Base-by-base conservation (phyloP, 1,140 invertebrate genomes). In the Drosophila nigrodunni region DNA sequence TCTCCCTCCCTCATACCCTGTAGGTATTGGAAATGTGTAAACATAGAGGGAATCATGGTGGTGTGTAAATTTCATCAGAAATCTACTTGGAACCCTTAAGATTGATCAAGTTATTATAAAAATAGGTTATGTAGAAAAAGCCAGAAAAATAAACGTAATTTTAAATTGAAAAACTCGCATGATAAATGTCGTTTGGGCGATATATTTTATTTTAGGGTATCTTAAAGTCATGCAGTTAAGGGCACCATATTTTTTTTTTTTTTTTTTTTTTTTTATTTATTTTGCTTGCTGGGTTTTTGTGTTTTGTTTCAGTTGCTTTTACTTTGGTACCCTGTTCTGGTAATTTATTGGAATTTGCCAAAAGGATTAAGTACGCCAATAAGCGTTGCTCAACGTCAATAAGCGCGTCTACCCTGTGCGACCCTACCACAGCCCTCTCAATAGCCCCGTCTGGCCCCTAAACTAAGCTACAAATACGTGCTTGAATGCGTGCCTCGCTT, bases 271-370 rank as follows among this genome's bases (percentile, higher is more conserved):
- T 30, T 8, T 58, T 74, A 30, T 59, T 75, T 44, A 49, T 58
- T 58, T 30, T 57, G 8, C 15, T 39, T 8, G 4, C 5, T 39
- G 35, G n/a, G 50, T 55, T 43, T 55, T 43, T 65, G 62, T 65
- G n/a, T 46, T 55, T 44, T 70, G 67, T 59, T 62, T 34, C 58
- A 55, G 13, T 13, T 47, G 47, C 49, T 11, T 30, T 58, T 37
- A 47, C 39, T 54, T 30, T 43, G 34, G 39, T 10, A 30, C 49
- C 18, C 60, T 49, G 58, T 64, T 46, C 54, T 80, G 79, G 80
- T 89, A 83, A 88, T 88, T 88, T 88, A 88, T 88, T 89, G 85
- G 83, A 88, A 83, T 88, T 88, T 89, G 71, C 80, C 83, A 88
- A 88, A 88, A 88, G 83, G 83, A 88, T 88, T 88, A 88, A 88